A percentile compares a stretch with the other conserved stretches of the same genome.
Evolutionary conservation across 2,888 invertebrate species (phyloP).

Genomic region (Ennomos erosarius): DNA sequence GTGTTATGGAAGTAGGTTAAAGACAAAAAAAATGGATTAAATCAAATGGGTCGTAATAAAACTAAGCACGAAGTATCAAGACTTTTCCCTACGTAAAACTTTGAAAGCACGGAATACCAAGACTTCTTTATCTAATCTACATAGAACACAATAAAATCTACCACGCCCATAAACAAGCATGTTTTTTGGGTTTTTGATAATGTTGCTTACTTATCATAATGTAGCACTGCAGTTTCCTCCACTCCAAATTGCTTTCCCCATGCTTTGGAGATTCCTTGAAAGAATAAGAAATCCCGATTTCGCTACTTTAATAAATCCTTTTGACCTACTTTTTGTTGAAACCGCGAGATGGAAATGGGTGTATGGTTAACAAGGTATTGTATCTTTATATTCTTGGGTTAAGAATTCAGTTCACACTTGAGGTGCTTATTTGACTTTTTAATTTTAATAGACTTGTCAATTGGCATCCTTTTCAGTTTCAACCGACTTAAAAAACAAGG

Average conservation of each 20-base stretch:
- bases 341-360: constrained; percentile 11
- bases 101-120: too few species aligned
- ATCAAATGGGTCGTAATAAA: too few species aligned
- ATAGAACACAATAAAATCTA: constrained; percentile 18
- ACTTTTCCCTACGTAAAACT: too few species aligned
- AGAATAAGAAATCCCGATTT: constrained; percentile 25
- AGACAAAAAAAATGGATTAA: too few species aligned
- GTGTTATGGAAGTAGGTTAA: too few species aligned
- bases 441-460: too few species aligned
- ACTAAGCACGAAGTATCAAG: too few species aligned
- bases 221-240: constrained; percentile 22
- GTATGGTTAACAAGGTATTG: not conserved
- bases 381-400: not conserved
- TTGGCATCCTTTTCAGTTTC: too few species aligned
- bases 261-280: constrained; percentile 22
- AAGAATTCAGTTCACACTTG: too few species aligned
- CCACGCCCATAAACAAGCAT: constrained; percentile 18
- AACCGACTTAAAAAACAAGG: too few species aligned
- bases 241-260: constrained; percentile 20
- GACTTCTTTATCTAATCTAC: constrained; percentile 13
- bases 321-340: constrained; percentile 23
- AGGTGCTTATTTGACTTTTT: too few species aligned
- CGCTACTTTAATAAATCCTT: constrained; percentile 21
- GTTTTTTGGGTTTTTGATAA: constrained; percentile 16
- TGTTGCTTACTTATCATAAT: constrained; percentile 25